Evolutionary conservation across 1,140 invertebrate species (phyloP).

Genomic region (Uloborus diversus): DNA sequence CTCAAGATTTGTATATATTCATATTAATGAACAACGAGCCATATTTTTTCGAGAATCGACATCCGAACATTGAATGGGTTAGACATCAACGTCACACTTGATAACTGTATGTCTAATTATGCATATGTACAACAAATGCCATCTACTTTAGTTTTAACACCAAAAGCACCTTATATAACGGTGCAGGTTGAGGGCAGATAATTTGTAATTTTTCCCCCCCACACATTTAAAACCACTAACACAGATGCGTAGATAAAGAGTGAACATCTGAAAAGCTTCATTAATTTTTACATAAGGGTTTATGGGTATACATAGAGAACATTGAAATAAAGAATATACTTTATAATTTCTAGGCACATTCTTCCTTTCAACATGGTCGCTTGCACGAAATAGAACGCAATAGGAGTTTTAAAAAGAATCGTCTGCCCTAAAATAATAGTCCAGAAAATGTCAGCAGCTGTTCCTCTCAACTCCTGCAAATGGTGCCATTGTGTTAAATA

Average conservation of each 20-base stretch:
- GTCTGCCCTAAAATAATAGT: not conserved
- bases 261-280: constrained; percentile 32
- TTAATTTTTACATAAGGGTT: constrained; percentile 29
- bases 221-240: constrained; percentile 52
- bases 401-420: not conserved
- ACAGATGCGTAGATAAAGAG: constrained; percentile 44
- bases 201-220: not conserved
- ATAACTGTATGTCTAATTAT: constrained; percentile 1
- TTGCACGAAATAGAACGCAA: not conserved
- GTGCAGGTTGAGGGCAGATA: not conserved
- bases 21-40: not conserved
- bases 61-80: not conserved
- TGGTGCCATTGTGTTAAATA: constrained; percentile 39
- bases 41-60: not conserved
- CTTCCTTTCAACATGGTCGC: constrained; percentile 25
- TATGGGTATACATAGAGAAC: constrained; percentile 13
- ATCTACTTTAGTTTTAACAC: constrained; percentile 26
- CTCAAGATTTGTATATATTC: not conserved
- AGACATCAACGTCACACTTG: not conserved
- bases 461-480: too few species aligned
- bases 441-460: not conserved
- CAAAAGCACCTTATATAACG: constrained; percentile 12
- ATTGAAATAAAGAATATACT: not conserved
- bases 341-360: constrained; percentile 47
- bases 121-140: constrained; percentile 49